Percentiles rank a stretch among this genome's conserved stretches.
phyloP scores from a whole-genome alignment of 2,797 vertebrate species.

The Lagocephalus sceleratus region DNA sequence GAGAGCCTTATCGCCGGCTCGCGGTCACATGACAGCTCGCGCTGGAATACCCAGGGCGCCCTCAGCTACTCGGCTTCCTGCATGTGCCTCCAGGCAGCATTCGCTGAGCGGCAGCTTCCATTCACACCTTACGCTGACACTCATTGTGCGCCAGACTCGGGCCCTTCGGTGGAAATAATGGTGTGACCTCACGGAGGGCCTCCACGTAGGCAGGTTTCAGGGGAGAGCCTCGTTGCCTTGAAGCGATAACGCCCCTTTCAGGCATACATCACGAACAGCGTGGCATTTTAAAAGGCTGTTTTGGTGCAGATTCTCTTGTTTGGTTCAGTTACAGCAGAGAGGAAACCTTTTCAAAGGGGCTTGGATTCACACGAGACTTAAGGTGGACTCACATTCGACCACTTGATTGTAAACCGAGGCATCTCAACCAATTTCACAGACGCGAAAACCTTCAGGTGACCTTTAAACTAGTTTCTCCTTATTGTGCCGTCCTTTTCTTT shows the following conservation, averaged over 20 bases:
- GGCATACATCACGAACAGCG: no score
- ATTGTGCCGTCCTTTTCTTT: conserved; percentile 8
- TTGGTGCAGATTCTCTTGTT: no score
- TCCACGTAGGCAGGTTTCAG: conserved; percentile 39
- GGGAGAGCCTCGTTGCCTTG: background rate
- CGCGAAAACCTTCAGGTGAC: conserved; percentile 34
- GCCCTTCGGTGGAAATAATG: conserved; percentile 60
- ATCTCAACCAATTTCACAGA: conserved; percentile 26
- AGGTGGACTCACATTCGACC: background rate
- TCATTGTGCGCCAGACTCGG: conserved; percentile 46
- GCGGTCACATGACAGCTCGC: conserved; percentile 45
- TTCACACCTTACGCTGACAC: conserved; percentile 46
- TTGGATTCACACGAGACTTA: background rate
- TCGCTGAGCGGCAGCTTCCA: conserved; percentile 45
- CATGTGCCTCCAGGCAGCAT: conserved; percentile 51
- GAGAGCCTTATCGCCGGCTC: conserved; percentile 23
- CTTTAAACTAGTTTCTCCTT: conserved; percentile 50
- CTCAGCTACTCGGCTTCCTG: conserved; percentile 67
- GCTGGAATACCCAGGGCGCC: conserved; percentile 32
- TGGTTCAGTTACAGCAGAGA: no score
- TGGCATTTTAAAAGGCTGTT: no score
- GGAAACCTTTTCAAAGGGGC: background rate
- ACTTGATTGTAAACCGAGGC: conserved; percentile 33
- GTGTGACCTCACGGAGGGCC: conserved; percentile 50
- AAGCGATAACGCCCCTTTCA: no score